A percentile compares a stretch with the other conserved stretches of the same genome.
Evolutionary conservation across 2,113 vertebrate species (phyloP).

Genomic region (Callorhinus ursinus): DNA sequence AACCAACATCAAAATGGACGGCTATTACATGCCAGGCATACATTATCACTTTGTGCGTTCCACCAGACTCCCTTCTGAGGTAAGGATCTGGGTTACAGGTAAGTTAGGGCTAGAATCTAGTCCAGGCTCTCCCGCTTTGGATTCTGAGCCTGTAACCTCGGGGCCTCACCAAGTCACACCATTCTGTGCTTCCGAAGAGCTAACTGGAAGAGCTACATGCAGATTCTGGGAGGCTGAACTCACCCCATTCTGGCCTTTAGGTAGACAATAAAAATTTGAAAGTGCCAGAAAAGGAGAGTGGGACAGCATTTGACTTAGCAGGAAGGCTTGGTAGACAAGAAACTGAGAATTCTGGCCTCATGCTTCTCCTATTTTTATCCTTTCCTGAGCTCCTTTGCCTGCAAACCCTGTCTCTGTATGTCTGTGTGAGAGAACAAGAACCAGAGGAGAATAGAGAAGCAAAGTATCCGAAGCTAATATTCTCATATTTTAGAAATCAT

Average conservation of each 20-base stretch:
- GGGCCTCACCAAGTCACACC: not conserved
- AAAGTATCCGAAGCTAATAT: not conserved
- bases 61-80: not conserved
- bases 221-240: not conserved
- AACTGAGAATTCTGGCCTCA: not conserved
- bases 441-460: not conserved
- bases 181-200: accelerated
- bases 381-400: not conserved
- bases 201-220: not conserved
- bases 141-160: not conserved
- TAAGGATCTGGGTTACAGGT: not conserved
- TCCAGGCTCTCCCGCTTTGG: not conserved
- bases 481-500: not conserved
- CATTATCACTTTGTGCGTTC: not conserved
- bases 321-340: not conserved
- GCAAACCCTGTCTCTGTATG: not conserved
- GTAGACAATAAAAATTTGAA: not conserved
- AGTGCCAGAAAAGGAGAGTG: not conserved
- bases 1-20: not conserved
- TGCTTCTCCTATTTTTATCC: not conserved
- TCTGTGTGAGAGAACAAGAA: not conserved
- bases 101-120: not conserved
- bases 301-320: not conserved
- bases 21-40: not conserved
- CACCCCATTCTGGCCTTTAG: not conserved